Base-by-base conservation (phyloP, 2,888 invertebrate species). In the Listrodromus nycthemerus region DNA sequence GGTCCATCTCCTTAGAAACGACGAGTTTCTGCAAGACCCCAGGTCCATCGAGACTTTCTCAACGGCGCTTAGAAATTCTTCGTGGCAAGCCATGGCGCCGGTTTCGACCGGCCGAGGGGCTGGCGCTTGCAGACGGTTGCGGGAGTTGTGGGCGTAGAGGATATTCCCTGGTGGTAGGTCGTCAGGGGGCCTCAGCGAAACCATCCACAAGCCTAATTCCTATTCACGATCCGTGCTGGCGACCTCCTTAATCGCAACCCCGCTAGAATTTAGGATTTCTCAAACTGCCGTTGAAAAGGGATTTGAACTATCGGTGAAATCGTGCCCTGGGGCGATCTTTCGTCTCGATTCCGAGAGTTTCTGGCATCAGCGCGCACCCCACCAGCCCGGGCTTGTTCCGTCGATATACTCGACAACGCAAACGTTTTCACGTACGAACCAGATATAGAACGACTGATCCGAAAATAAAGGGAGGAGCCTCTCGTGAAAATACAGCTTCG, bases 181-280 rank as follows among this genome's bases (percentile, higher is more conserved):
- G 21, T 10, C 48, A 21, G 37, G 61, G 63, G 33, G 55, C 52
- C 79, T 65, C 52, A 45, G 41, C 50, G 27, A 16, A 33, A 66
- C 48, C 19, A 48, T 63, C 71, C 66, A 13, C 33, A 63, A 66
- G 79, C 67, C 87, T 86, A 85, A 89, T 89, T 89, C 85, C 85
- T 87, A 89, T 89, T 89, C 89, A 85, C 82, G 78, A 41, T 65
- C 75, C 88, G 83, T 80, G 63, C 85, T 30, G 82, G 41, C 85
- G 86, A 89, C 87, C 87, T 86, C 88, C 88, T 90, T 90, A 90
- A 90, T 89, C 90, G 88, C 80, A 75, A 83, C 83, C 79, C 37
- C 80, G 82, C 48, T 85, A 67, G 89, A 90, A 90, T 89, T 88
- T 88, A 85, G 86, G 86, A 89, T 90, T 89, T 87, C 85, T 86